These are phyloP conservation scores for Lepus oiostolus DNA, from an alignment of 2,797 vertebrate genomes.

Conservation along the genomic window DNA sequence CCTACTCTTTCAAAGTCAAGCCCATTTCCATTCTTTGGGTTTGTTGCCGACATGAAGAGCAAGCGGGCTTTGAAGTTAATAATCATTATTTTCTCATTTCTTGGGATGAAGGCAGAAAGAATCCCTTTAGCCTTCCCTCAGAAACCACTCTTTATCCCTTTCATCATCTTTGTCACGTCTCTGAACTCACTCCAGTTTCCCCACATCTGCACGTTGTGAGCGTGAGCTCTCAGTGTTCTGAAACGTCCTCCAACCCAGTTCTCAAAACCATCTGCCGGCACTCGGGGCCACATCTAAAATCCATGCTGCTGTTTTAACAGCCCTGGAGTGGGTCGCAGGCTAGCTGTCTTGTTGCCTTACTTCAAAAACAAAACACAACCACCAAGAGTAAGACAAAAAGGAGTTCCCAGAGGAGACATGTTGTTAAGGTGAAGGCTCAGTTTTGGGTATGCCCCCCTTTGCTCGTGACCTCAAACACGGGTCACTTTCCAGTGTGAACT, in stretches of 20 bases:
- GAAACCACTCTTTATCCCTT: slow-evolving; percentile 76
- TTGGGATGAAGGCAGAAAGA: slow-evolving; percentile 78
- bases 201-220: slow-evolving; percentile 77
- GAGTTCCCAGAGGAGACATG: background rate
- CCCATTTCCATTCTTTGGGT: slow-evolving; percentile 68
- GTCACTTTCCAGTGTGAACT: background rate
- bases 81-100: slow-evolving; percentile 84
- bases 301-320: slow-evolving; percentile 66
- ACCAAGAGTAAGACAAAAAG: background rate
- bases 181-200: slow-evolving; percentile 76
- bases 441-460: background rate
- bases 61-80: slow-evolving; percentile 83
- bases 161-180: slow-evolving; percentile 82
- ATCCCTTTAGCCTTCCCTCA: slow-evolving; percentile 71
- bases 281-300: slow-evolving; percentile 66
- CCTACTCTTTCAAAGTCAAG: slow-evolving; percentile 74
- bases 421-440: background rate
- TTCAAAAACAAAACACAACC: background rate
- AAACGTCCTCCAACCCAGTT: background rate
- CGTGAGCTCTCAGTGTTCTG: slow-evolving; percentile 65
- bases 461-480: background rate
- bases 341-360: slow-evolving; percentile 12
- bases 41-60: slow-evolving; percentile 71
- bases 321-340: slow-evolving; percentile 44
- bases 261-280: slow-evolving; percentile 70